Base-by-base conservation (phyloP, 2,113 vertebrate genomes). In the Hemibagrus wyckioides region DNA sequence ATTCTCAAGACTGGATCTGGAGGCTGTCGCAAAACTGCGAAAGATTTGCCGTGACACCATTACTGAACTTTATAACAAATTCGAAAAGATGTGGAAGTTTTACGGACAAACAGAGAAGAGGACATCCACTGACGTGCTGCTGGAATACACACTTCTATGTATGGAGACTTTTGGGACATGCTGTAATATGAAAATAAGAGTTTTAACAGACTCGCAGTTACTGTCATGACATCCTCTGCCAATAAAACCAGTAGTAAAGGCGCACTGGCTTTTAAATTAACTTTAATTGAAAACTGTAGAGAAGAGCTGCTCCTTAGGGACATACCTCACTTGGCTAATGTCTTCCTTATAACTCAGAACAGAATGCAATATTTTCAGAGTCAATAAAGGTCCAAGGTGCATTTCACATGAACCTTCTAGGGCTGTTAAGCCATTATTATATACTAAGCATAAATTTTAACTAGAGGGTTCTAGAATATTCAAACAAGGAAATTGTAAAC, bases 261-360 rank as follows among this genome's bases (percentile, higher is more conserved):
- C 89, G 87, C 80, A 86, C 88, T 77, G 61, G 83, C 86, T 91
- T 90, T 92, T 93, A 94, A 95, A 94, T 88, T 86, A 91, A 91
- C 88, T 93, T 93, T 94, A 94, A 94, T 94, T 94, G 89, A 94
- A 94, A 94, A 93, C 88, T 90, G 91, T 93, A 91, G 89, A 91
- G 91, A 88, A 90, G 90, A 89, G 92, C 89, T 88, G 90, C 89
- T 92, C 15, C 79, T 90, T 88, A 86, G 85, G 86, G 88, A 86
- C 71, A 85, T 71, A 73, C 61, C 87, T 93, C 91, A 87, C 90
- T 87, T 54, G 90, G 86, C 28, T 14, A 39, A n/a, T 9, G 52
- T 86, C 23, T 61, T 30, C 54, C 54, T 57, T n/a, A 82, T 82
- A 76, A 44, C 69, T 69, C 33, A 10, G 65, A 21, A 67, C 65